These are phyloP conservation scores for Elephantulus edwardii DNA, from an alignment of 2,113 vertebrate genomes.

Conservation along the genomic window DNA sequence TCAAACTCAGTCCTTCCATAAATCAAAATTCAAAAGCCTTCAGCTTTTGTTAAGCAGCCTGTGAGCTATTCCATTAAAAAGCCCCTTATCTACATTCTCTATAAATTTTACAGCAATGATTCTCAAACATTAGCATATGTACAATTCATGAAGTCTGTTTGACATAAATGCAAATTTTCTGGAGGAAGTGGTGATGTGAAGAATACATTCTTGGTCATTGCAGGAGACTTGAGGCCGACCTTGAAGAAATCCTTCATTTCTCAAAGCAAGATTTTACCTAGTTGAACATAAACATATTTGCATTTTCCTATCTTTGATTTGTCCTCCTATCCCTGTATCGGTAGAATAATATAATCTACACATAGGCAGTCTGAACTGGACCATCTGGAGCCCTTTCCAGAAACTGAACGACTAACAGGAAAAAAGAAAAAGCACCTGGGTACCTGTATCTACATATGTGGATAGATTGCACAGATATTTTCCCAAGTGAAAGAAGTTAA, in stretches of 20 bases:
- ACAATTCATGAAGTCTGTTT: constrained; percentile 3
- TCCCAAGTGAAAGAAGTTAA: not conserved
- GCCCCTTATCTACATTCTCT: not conserved
- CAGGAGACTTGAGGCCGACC: not conserved
- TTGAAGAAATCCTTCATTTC: constrained; percentile 7
- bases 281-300: not conserved
- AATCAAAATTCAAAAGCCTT: constrained; percentile 49
- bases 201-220: not conserved
- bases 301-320: not conserved
- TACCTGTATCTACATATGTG: not conserved
- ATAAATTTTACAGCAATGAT: not conserved
- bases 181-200: not conserved
- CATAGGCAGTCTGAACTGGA: not conserved
- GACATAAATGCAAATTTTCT: constrained; percentile 6
- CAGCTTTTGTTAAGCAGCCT: constrained; percentile 41
- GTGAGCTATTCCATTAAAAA: not conserved
- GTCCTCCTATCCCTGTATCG: not conserved
- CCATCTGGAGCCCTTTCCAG: not conserved
- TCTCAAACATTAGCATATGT: constrained; percentile 26
- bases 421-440: not conserved
- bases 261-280: not conserved
- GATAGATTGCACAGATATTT: not conserved
- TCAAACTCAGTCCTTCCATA: not conserved
- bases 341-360: not conserved
- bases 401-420: not conserved